These are phyloP conservation scores for Gryon sp. DNA, from an alignment of 1,140 invertebrate genomes.

Conservation along the genomic window DNA sequence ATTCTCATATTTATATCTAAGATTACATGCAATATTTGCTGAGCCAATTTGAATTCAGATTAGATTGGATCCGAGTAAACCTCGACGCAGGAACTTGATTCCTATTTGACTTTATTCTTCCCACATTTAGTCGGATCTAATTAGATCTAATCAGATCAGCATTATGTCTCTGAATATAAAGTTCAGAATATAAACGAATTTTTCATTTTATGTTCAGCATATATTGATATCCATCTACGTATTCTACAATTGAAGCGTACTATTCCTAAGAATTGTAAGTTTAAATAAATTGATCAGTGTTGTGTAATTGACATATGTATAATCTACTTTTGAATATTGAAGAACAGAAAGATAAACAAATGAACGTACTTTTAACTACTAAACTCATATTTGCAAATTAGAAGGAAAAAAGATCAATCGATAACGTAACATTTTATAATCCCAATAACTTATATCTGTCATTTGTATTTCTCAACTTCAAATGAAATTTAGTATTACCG, in stretches of 20 bases:
- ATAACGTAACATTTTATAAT: too few species aligned
- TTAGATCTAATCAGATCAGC: constrained; percentile 32
- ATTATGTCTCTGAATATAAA: constrained; percentile 4
- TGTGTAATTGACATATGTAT: constrained; percentile 27
- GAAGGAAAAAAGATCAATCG: too few species aligned
- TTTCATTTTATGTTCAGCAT: constrained; percentile 54
- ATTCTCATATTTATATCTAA: constrained; percentile 4
- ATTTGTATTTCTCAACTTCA: too few species aligned
- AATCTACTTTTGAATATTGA: too few species aligned
- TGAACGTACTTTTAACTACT: too few species aligned
- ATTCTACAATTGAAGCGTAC: constrained; percentile 51
- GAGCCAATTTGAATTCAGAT: constrained; percentile 33
- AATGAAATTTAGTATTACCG: too few species aligned
- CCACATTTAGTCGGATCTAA: constrained; percentile 19
- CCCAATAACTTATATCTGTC: too few species aligned
- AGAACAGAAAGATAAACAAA: too few species aligned
- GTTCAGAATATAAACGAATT: constrained; percentile 19
- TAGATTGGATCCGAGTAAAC: constrained; percentile 17
- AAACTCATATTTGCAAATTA: too few species aligned
- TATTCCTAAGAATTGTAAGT: constrained; percentile 56
- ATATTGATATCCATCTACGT: constrained; percentile 45
- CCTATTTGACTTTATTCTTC: constrained; percentile 13
- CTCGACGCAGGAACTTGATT: constrained; percentile 16
- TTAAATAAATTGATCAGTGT: constrained; percentile 11
- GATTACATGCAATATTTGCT: constrained; percentile 18